These are phyloP conservation scores for Vesta saturnalis DNA, from an alignment of 2,888 invertebrate genomes.

Conservation along the genomic window DNA sequence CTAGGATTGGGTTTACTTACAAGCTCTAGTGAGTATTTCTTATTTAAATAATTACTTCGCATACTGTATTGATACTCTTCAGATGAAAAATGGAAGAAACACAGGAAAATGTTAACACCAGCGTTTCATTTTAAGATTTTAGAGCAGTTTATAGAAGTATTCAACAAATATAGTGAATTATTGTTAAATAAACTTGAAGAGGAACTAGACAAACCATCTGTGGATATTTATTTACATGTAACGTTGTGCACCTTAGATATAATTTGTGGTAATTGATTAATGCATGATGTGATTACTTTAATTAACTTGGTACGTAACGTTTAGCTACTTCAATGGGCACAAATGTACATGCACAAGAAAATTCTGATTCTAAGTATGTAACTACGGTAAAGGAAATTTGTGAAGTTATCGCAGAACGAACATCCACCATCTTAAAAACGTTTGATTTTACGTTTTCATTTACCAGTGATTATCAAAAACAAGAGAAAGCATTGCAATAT, in stretches of 20 bases:
- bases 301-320: neutral
- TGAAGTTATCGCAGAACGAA: constrained; percentile 50
- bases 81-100: constrained; percentile 10
- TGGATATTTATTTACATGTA: constrained; percentile 72
- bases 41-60: no score
- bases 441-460: constrained; percentile 65
- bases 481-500: constrained; percentile 62
- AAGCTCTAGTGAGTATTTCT: constrained; percentile 61
- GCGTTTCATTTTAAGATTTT: constrained; percentile 83
- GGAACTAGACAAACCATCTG: constrained; percentile 57
- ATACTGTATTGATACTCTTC: no score
- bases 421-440: constrained; percentile 62
- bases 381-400: constrained; percentile 71
- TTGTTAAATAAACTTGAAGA: constrained; percentile 66
- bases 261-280: constrained; percentile 66
- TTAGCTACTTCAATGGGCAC: constrained; percentile 69
- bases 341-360: constrained; percentile 74
- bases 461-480: constrained; percentile 67
- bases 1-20: constrained; percentile 45
- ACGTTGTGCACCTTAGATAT: constrained; percentile 70
- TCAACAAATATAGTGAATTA: constrained; percentile 70
- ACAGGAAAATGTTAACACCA: constrained; percentile 65
- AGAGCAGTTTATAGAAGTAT: constrained; percentile 73
- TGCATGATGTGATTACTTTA: neutral
- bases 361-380: constrained; percentile 76